Evolutionary conservation across 23 tunicate genomes (phyloP).

Genomic region (Oikopleura vanhoeffeni): DNA sequence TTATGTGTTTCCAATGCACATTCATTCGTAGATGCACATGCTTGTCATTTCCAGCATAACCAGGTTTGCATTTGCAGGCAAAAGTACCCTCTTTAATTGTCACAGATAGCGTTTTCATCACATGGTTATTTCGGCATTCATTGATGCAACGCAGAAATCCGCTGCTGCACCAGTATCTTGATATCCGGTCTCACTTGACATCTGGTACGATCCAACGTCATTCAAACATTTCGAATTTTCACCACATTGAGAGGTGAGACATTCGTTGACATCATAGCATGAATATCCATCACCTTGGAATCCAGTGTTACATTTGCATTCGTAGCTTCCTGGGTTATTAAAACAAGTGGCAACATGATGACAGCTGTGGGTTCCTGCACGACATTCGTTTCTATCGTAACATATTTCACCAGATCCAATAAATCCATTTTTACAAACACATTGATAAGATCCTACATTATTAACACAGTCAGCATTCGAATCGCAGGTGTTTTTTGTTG

Average conservation of each 20-base stretch:
- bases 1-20: not conserved
- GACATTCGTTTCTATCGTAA: slow-evolving; percentile 21
- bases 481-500: not conserved
- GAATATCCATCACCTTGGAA: slow-evolving; percentile 22
- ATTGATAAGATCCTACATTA: not conserved
- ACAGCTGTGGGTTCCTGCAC: slow-evolving; percentile 17
- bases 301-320: slow-evolving; percentile 19
- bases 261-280: slow-evolving; percentile 30
- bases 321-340: slow-evolving; percentile 21
- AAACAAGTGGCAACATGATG: slow-evolving; percentile 17
- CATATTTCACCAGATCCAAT: slow-evolving; percentile 1
- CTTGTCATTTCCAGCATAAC: slow-evolving; percentile 19
- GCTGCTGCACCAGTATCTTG: not conserved
- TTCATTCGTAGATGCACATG: not conserved
- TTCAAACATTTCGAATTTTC: not conserved
- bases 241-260: slow-evolving; percentile 18
- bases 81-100: slow-evolving; percentile 13
- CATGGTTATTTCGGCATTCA: not conserved
- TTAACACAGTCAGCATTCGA: not conserved
- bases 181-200: too few species aligned
- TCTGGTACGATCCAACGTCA: not conserved
- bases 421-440: not conserved
- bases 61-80: slow-evolving; percentile 15
- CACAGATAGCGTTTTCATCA: too few species aligned
- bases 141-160: slow-evolving; percentile 4